These are phyloP conservation scores for Cheumatopsyche charites DNA, from an alignment of 1,140 invertebrate genomes.

Conservation along the genomic window DNA sequence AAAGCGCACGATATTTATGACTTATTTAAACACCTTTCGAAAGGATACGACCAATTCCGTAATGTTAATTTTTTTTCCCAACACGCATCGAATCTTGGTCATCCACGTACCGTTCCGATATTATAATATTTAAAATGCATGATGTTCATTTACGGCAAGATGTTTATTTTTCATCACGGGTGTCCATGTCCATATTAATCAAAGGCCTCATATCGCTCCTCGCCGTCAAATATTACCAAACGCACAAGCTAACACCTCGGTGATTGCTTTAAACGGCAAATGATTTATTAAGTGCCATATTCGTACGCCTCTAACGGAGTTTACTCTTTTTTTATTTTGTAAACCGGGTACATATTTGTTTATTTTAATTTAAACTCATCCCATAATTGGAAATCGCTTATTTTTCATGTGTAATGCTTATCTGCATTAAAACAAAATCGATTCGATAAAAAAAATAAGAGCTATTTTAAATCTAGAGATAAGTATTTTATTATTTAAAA, in stretches of 20 bases:
- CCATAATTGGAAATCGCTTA: conserved; percentile 23
- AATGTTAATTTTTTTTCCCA: no score
- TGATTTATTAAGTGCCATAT: conserved; percentile 29
- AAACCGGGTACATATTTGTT: neutral
- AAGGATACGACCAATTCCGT: no score
- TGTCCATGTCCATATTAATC: conserved; percentile 27
- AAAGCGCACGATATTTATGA: no score
- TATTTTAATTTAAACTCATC: conserved; percentile 25
- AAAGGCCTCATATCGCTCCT: conserved; percentile 19
- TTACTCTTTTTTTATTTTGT: neutral
- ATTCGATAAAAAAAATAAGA: no score
- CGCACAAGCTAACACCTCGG: conserved; percentile 15
- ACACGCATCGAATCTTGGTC: no score
- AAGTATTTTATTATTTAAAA: no score
- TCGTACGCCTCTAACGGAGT: conserved; percentile 6
- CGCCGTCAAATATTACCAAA: conserved; percentile 24
- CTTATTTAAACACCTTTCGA: no score
- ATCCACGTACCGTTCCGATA: no score
- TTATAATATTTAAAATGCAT: neutral
- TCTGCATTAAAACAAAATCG: no score
- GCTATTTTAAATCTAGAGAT: no score
- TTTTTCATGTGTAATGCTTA: conserved; percentile 2
- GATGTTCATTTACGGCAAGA: conserved; percentile 11
- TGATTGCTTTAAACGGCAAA: conserved; percentile 16
- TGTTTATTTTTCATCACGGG: conserved; percentile 32